phyloP scores from a whole-genome alignment of 2,113 vertebrate genomes.

The human (Homo sapiens) region GRCh38 chr7:78370501-78371000 shows the following conservation, averaged over 20 bases:
- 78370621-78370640: neutral
- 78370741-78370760: constrained; percentile 12
- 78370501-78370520: neutral
- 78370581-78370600: neutral
- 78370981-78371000: neutral
- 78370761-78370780: neutral
- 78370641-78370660: neutral
- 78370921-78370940: constrained; percentile 18
- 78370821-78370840: neutral
- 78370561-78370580: neutral
- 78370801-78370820: neutral
- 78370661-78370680: neutral
- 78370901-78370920: neutral
- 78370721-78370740: neutral
- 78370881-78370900: neutral
- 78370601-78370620: neutral
- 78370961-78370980: neutral
- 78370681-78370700: neutral
- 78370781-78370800: neutral
- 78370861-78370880: neutral
- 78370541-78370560: neutral
- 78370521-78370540: neutral
- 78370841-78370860: neutral
- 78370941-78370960: neutral
- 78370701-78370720: neutral